These are phyloP conservation scores for Muricea muricata DNA, from an alignment of 92 coral and sea anemone genomes.

Conservation along the genomic window DNA sequence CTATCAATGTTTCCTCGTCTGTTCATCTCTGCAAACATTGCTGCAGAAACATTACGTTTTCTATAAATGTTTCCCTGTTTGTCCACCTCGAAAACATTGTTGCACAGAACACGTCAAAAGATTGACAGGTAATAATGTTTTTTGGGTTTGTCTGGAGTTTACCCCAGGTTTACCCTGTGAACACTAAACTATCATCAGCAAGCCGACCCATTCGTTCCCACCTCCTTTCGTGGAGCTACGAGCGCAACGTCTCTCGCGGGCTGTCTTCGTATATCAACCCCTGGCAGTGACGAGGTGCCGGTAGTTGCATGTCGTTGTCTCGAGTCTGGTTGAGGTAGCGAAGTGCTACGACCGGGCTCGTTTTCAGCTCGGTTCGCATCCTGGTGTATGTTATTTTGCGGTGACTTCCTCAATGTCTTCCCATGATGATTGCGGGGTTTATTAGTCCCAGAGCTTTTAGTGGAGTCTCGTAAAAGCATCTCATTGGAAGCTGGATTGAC, in stretches of 20 bases:
- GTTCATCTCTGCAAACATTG: no score
- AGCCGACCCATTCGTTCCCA: neutral
- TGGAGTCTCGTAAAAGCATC: neutral
- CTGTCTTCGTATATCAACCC: constrained; percentile 28
- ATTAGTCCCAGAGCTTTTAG: constrained; percentile 21
- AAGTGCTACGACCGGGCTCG: constrained; percentile 49
- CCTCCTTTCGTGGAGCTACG: constrained; percentile 5
- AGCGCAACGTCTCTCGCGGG: constrained; percentile 10
- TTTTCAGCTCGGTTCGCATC: constrained; percentile 38
- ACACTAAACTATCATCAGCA: constrained; percentile 1
- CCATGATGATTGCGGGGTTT: constrained; percentile 21
- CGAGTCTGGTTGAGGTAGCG: constrained; percentile 8
- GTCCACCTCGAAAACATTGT: no score
- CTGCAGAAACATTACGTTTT: no score
- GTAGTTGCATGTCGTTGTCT: neutral
- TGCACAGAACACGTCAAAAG: no score
- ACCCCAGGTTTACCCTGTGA: no score
- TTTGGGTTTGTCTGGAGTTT: no score
- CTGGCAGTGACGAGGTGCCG: constrained; percentile 9
- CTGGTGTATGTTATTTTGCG: constrained; percentile 29
- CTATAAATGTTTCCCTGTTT: no score
- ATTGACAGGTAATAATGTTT: no score
- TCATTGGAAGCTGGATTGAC: neutral
- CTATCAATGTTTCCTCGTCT: no score
- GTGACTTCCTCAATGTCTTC: neutral